A percentile compares a stretch with the other conserved stretches of the same genome.
phyloP scores from a whole-genome alignment of 2,113 vertebrate species.

The Coregonus clupeaformis region DNA sequence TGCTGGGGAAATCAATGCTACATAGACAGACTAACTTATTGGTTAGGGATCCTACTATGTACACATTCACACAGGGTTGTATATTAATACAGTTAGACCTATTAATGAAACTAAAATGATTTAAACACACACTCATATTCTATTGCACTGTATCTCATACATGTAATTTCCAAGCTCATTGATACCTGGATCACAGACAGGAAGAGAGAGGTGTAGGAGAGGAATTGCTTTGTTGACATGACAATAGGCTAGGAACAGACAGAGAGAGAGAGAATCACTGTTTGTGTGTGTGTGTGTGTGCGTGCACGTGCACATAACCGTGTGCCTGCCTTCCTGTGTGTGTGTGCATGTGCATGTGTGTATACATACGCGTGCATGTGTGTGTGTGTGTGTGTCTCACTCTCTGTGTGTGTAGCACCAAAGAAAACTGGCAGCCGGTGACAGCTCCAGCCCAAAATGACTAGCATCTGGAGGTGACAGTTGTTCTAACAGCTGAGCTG shows the following conservation, averaged over 20 bases:
- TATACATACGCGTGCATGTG: conserved; percentile 15
- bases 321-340: conserved; percentile 48
- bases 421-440: conserved; percentile 86
- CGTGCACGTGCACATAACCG: conserved; percentile 26
- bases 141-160: too few relatives aligned
- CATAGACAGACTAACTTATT: neutral
- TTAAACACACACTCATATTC: too few relatives aligned
- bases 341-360: neutral
- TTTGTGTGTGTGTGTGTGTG: conserved; percentile 54
- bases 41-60: too few relatives aligned
- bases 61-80: too few relatives aligned
- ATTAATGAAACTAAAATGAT: too few relatives aligned
- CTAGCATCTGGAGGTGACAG: conserved; percentile 99
- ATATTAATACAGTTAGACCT: too few relatives aligned
- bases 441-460: conserved; percentile 97
- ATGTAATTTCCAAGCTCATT: too few relatives aligned
- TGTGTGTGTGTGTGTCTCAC: conserved; percentile 53
- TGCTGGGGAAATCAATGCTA: conserved; percentile 1
- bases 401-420: conserved; percentile 41
- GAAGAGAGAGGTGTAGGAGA: neutral
- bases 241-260: conserved; percentile 47
- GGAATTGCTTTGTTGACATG: conserved; percentile 42
- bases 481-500: conserved; percentile 99
- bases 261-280: conserved; percentile 3
- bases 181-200: neutral